These are phyloP conservation scores for Xestoiulus laeticollis DNA, from an alignment of 2,888 invertebrate species.

Conservation along the genomic window DNA sequence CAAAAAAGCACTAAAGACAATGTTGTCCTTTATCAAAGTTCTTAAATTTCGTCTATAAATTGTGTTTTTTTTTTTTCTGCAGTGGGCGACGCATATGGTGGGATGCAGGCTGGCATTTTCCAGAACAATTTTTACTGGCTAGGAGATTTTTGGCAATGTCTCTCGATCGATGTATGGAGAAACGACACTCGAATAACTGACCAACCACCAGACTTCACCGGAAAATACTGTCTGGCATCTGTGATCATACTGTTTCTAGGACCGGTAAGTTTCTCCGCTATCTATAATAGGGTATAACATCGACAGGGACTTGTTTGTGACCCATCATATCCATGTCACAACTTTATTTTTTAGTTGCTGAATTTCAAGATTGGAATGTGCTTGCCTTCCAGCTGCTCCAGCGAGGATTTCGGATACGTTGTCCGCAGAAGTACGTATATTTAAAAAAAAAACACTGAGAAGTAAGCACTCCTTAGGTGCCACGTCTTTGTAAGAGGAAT, in stretches of 20 bases:
- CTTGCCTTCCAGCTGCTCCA: conserved; percentile 41
- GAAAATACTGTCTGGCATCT: conserved; percentile 46
- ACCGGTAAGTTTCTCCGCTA: neutral
- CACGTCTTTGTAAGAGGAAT: neutral
- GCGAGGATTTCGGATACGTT: conserved; percentile 7
- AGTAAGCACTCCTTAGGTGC: neutral
- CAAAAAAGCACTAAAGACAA: neutral
- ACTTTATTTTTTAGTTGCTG: neutral
- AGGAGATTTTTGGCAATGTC: conserved; percentile 49
- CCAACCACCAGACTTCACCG: conserved; percentile 40
- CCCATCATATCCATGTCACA: neutral
- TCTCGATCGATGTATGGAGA: conserved; percentile 27
- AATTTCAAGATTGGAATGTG: conserved; percentile 48
- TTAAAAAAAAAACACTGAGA: neutral
- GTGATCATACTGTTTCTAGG: neutral
- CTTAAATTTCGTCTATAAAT: neutral
- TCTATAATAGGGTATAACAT: neutral
- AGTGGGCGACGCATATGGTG: conserved; percentile 16
- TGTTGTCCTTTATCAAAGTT: neutral
- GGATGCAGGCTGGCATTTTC: neutral
- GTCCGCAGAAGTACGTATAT: conserved; percentile 12
- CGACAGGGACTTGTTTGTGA: neutral
- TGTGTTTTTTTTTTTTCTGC: neutral
- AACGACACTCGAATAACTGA: neutral
- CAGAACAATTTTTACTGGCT: conserved; percentile 46